Evolutionary conservation across 2,797 vertebrate species (phyloP).

Genomic region (Pterois miles): DNA sequence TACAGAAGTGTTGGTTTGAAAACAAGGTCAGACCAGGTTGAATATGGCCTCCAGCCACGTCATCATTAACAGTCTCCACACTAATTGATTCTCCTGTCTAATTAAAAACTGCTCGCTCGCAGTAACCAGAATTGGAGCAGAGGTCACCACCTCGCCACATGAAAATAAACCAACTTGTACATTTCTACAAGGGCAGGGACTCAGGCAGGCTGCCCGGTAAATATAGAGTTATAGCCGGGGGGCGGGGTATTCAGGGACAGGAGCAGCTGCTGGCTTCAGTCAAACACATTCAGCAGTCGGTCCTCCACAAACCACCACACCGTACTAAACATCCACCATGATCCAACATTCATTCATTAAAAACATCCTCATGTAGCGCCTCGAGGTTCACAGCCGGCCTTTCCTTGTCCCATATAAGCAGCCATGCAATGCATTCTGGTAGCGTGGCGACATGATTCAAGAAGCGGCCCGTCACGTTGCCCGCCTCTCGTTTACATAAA

Average conservation of each 20-base stretch:
- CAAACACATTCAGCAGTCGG: constrained; percentile 32
- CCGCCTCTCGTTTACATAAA: no score
- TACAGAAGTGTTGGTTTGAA: background rate
- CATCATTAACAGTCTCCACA: background rate
- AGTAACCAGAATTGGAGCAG: constrained; percentile 34
- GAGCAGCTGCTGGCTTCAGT: constrained; percentile 80
- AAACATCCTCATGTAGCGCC: no score
- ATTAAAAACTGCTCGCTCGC: constrained; percentile 42
- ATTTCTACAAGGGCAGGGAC: constrained; percentile 12
- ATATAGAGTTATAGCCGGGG: constrained; percentile 56
- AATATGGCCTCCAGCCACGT: background rate
- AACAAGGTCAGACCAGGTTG: constrained; percentile 11
- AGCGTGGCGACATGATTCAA: no score
- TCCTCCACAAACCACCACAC: background rate
- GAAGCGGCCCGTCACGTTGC: no score
- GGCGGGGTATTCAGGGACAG: constrained; percentile 22
- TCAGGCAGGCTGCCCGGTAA: constrained; percentile 39
- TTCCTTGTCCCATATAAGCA: no score
- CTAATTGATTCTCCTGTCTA: background rate
- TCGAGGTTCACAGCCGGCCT: no score
- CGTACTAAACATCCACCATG: background rate
- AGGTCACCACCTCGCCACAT: constrained; percentile 24
- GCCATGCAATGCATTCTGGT: no score
- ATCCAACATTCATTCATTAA: background rate
- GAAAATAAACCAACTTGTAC: constrained; percentile 32